These are phyloP conservation scores for Papilio gigon DNA, from an alignment of 2,888 invertebrate genomes.

Conservation along the genomic window DNA sequence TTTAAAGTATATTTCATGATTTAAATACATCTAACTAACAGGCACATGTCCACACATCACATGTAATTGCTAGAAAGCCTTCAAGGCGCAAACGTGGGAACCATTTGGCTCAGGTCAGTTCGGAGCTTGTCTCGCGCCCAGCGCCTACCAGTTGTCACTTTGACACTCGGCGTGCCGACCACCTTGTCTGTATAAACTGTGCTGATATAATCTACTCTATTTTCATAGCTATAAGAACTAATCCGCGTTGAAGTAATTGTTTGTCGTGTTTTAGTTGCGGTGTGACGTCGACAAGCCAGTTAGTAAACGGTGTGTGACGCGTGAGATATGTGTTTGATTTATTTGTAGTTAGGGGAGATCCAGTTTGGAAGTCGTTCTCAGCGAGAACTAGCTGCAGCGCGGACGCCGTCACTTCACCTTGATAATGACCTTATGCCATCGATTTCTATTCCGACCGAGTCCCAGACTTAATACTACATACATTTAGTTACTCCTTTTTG, in stretches of 20 bases:
- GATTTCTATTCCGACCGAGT: too few relatives aligned
- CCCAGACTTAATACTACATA: too few relatives aligned
- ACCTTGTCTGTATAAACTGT: slow-evolving; percentile 45
- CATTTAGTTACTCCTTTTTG: too few relatives aligned
- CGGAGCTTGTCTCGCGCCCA: slow-evolving; percentile 58
- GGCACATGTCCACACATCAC: slow-evolving; percentile 12
- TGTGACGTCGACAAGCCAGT: slow-evolving; percentile 54
- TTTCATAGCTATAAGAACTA: slow-evolving; percentile 13
- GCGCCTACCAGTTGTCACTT: slow-evolving; percentile 51
- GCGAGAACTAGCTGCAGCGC: slow-evolving; percentile 46
- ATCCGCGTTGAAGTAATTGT: slow-evolving; percentile 22
- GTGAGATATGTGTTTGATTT: slow-evolving; percentile 50
- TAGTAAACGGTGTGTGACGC: slow-evolving; percentile 53
- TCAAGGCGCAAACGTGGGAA: slow-evolving; percentile 51
- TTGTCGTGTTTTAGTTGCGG: slow-evolving; percentile 44
- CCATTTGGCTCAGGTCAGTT: slow-evolving; percentile 57
- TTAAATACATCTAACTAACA: background rate
- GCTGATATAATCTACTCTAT: slow-evolving; percentile 28
- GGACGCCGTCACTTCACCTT: background rate
- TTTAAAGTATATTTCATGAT: too few relatives aligned
- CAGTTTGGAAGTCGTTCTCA: slow-evolving; percentile 49
- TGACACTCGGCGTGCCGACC: slow-evolving; percentile 53
- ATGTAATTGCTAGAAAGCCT: slow-evolving; percentile 47
- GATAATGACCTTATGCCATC: background rate
- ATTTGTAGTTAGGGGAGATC: slow-evolving; percentile 50